A percentile compares a stretch with the other conserved stretches of the same genome.
phyloP scores from a whole-genome alignment of 2,888 invertebrate genomes.

The Linyphia triangularis region DNA sequence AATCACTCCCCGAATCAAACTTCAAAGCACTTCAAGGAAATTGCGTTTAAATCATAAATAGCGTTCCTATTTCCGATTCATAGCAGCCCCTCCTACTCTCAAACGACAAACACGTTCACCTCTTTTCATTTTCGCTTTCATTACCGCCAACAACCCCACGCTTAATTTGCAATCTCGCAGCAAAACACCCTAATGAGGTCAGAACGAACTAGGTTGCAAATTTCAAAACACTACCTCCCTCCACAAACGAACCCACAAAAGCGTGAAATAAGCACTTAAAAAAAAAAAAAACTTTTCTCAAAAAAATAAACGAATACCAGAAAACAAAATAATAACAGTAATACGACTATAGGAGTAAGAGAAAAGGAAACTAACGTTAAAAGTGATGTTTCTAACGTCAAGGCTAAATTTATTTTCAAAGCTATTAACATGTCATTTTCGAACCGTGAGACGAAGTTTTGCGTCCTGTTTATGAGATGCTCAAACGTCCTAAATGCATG shows the following conservation, averaged over 20 bases:
- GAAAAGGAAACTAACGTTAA: conserved; percentile 6
- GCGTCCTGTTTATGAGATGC: conserved; percentile 59
- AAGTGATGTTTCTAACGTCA: conserved; percentile 58
- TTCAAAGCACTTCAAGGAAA: too few species aligned
- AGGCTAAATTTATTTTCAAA: conserved; percentile 63
- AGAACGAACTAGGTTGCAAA: not conserved
- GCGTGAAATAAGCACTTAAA: not conserved
- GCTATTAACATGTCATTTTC: conserved; percentile 64
- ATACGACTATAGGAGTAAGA: not conserved
- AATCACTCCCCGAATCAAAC: too few species aligned
- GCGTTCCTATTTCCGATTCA: too few species aligned
- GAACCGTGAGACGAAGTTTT: conserved; percentile 44
- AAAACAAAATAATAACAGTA: not conserved
- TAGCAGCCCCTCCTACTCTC: too few species aligned
- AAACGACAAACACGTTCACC: not conserved
- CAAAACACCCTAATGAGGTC: not conserved
- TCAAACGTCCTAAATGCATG: conserved; percentile 67
- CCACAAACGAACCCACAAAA: not conserved
- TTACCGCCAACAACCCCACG: not conserved
- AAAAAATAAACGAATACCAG: conserved; percentile 3
- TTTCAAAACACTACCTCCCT: not conserved
- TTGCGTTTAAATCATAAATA: too few species aligned
- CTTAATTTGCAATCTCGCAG: not conserved
- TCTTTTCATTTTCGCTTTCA: not conserved
- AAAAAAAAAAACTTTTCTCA: not conserved